Evolutionary conservation across 2,797 vertebrate genomes (phyloP), one percentile per base, ranked within the genome.

Genomic region (Labroides dimidiatus): DNA sequence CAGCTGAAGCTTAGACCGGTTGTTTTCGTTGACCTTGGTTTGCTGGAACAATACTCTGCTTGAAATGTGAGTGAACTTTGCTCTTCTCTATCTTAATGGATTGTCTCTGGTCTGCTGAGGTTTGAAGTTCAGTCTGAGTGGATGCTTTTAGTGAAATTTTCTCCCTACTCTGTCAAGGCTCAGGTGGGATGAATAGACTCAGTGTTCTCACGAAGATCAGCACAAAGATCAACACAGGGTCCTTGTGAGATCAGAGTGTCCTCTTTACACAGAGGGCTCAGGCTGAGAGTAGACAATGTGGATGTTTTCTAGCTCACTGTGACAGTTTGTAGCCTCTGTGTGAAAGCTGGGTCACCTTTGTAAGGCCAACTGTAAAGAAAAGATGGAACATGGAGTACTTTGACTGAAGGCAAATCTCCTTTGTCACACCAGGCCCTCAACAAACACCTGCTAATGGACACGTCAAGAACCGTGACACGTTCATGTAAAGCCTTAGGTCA

Each of bases 1-100:
- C 65, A 39, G 42, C 27, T 21, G 53, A 65, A 83, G 88, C 86
- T 91, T 76, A 83, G 79, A n/a, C 27, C 30, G 5, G 59, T 20
- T 24, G 48, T 58, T 68, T 58, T 64, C 41, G 71, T 4, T 82
- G 75, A 84, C 86, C 77, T 84, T 83, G 72, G 8, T 65, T 30
- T 50, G 44, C 62, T 27, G 33, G 41, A 7, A 41, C 37, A 70
- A 30, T 13, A 12, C 5, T 37, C 11, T 47, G 4, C 30, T 54
- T 61, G 10, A 58, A 36, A 1, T 23, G 12, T 37, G 20, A 49
- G n/a, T 19, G 12, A 41, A 4, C 17, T 27, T 64, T 62, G 33
- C 37, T 42, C 4, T 1, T 48, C 21, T 20, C 23, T 37, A 1
- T 53, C 36, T 6, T 52, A n/a, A 5, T 30, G 10, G n/a, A 62